Percentiles rank a stretch among this genome's conserved stretches.
Conservation (phyloP, 2,888 invertebrate genomes). For the Noctua comes region DNA sequence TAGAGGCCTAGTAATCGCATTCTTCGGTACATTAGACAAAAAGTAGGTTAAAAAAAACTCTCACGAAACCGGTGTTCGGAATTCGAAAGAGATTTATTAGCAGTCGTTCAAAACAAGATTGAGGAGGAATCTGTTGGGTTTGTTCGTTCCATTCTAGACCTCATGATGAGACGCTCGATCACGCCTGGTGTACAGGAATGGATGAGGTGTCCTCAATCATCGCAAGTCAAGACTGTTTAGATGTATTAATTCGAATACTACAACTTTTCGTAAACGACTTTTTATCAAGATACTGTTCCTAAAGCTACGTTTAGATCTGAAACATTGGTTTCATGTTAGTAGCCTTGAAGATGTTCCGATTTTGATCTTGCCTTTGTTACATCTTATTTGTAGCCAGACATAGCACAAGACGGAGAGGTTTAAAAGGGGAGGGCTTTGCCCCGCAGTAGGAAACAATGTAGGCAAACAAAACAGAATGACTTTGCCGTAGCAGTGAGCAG, state of each 20-base stretch:
- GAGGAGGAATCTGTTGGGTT: neutral
- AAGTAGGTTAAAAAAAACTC: constrained; percentile 28
- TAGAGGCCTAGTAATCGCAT: neutral
- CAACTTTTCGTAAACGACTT: neutral
- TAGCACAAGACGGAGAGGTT: neutral
- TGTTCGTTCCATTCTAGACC: neutral
- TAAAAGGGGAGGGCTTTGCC: neutral
- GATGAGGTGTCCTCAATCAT: neutral
- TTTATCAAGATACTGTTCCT: neutral
- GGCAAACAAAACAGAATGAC: neutral
- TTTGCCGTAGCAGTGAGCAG: neutral
- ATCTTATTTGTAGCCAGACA: neutral
- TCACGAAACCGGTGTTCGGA: neutral
- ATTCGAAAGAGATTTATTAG: constrained; percentile 16
- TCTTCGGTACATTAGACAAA: neutral
- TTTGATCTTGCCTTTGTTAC: neutral
- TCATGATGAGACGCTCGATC: neutral
- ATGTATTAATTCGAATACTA: neutral
- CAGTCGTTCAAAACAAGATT: neutral
- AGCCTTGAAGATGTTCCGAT: neutral
- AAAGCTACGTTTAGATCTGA: neutral
- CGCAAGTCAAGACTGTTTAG: neutral
- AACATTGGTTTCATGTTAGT: neutral
- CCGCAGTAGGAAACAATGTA: neutral
- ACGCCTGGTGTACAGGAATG: neutral